A percentile compares a stretch with the other conserved stretches of the same genome.
These are phyloP conservation scores for Ethmia dodecea DNA, from an alignment of 2,888 invertebrate species.

Conservation along the genomic window DNA sequence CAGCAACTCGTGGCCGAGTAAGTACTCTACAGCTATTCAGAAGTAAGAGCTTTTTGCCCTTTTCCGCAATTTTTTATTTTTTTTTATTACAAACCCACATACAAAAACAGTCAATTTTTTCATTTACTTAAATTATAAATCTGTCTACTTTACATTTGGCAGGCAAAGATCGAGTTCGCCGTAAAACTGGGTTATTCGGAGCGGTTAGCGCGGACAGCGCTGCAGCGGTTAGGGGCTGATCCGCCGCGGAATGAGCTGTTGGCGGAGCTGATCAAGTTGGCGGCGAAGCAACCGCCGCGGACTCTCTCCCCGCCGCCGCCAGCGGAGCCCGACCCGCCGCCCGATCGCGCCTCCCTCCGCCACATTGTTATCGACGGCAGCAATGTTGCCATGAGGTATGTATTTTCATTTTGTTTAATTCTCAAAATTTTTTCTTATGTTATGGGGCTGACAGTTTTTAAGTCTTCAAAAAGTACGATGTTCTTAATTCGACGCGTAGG, in stretches of 20 bases:
- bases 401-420: conserved; percentile 6
- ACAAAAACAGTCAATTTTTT: no score
- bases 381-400: conserved; percentile 94
- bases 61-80: no score
- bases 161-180: conserved; percentile 90
- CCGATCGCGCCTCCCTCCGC: conserved; percentile 72
- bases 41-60: no score
- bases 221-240: conserved; percentile 89
- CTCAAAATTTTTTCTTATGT: neutral
- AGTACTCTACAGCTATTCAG: no score
- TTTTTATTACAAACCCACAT: no score
- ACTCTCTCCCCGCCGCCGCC: conserved; percentile 49
- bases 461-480: no score
- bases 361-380: conserved; percentile 96
- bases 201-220: conserved; percentile 87
- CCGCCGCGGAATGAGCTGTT: conserved; percentile 92
- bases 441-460: no score
- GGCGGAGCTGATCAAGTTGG: conserved; percentile 91
- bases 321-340: conserved; percentile 45
- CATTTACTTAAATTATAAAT: no score
- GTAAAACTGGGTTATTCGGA: conserved; percentile 95
- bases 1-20: no score
- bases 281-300: conserved; percentile 73
- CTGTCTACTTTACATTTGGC: no score
- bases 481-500: no score